Base-by-base conservation (phyloP, 2,797 vertebrate genomes). In the Poeciliopsis paucimaculata region DNA sequence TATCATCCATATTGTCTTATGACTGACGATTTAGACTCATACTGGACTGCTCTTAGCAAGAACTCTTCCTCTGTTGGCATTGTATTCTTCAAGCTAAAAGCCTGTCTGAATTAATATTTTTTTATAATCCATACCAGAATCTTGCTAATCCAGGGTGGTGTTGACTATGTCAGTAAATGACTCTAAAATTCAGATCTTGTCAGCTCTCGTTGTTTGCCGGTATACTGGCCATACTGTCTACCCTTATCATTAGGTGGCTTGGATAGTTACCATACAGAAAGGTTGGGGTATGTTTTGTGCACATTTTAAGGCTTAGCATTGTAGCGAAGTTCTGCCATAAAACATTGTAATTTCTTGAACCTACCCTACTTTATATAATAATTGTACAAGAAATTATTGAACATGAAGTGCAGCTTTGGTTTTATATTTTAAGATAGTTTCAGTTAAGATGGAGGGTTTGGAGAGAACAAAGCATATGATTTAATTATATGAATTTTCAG, bases 381-480 rank as follows among this genome's bases (percentile, higher is more conserved):
- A n/a, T 28, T 13, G 6, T 43, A n/a, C 23, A 70, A 23, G 36
- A 41, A 68, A 43, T 45, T 71, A 16, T 46, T 71, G n/a, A n/a
- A 70, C 15, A n/a, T 43, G 26, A 46, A 71, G 45, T 71, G 13
- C 68, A 45, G 41, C 41, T 46, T 28, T 46, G 41, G 5, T 15
- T 43, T 71, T 71, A 28, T 46, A 71, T 7, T 45, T 57, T 75
- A 43, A 57, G 26, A 57, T 57, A n/a, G 15, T 41, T 57, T 57
- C 36, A 20, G 10, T 34, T 46, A 31, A 73, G 34, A 45, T 73
- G 31, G 11, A n/a, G 31, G 23, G 34, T 34, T 73, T 6, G 26
- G 9, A 45, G 18, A 43, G 16, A n/a, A 71, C 51, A n/a, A 82
- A 60, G 45, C 75, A 39, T 64, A 7, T 75, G 76, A 28, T 53